Conservation (phyloP, 2,113 vertebrate genomes). For the Piaya cayana region DNA sequence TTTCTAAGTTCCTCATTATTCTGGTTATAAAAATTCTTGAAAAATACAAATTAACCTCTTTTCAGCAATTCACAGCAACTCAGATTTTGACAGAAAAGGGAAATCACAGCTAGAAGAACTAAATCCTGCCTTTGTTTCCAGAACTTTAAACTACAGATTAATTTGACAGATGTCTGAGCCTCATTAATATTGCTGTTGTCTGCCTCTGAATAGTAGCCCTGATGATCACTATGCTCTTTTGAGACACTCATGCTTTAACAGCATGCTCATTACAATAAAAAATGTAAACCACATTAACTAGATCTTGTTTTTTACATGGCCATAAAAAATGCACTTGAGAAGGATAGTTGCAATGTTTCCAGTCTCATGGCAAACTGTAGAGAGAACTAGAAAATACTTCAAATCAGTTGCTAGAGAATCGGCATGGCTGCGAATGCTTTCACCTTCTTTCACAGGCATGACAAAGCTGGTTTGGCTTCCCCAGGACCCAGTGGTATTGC, state of each 20-base stretch:
- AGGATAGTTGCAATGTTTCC: background rate
- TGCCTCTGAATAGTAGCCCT: slow-evolving; percentile 19
- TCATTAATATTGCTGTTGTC: slow-evolving; percentile 46
- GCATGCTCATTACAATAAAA: background rate
- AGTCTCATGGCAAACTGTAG: background rate
- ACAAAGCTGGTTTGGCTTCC: background rate
- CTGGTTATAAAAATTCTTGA: background rate
- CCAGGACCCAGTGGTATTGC: background rate
- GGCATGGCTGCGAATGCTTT: background rate
- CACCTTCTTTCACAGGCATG: background rate
- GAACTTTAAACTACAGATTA: slow-evolving; percentile 19
- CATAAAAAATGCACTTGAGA: background rate
- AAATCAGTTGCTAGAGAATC: background rate
- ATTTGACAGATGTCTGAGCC: slow-evolving; percentile 38
- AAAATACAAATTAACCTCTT: background rate
- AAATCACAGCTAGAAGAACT: slow-evolving; percentile 34
- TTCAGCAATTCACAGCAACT: background rate
- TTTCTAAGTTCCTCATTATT: no score
- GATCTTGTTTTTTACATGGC: background rate
- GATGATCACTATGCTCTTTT: background rate
- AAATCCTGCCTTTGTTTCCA: slow-evolving; percentile 7
- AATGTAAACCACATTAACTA: background rate
- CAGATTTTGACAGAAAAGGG: slow-evolving; percentile 28
- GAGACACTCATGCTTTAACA: background rate
- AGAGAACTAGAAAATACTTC: background rate